phyloP scores from a whole-genome alignment of 2,113 vertebrate species.

The Hippocampus zosterae region DNA sequence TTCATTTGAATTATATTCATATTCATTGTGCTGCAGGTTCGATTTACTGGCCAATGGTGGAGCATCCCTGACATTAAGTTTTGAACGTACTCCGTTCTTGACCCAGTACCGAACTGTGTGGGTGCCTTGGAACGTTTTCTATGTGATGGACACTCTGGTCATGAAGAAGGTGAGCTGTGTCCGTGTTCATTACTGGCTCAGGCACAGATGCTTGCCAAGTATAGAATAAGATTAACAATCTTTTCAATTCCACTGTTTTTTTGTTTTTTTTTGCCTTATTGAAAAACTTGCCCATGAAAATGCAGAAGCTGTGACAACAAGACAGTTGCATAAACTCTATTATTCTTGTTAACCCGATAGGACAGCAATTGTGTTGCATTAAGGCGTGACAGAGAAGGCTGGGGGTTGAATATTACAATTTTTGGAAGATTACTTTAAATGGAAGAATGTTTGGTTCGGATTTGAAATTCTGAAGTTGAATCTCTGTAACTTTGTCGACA shows the following conservation, averaged over 20 bases:
- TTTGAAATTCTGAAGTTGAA: too few species aligned
- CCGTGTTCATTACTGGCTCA: not conserved
- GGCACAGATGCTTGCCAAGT: not conserved
- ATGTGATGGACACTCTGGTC: slow-evolving; percentile 96
- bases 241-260: not conserved
- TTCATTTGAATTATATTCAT: not conserved
- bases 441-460: too few species aligned
- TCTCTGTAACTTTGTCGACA: too few species aligned
- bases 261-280: not conserved
- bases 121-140: slow-evolving; percentile 97
- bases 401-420: too few species aligned
- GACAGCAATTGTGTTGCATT: too few species aligned
- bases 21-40: slow-evolving; percentile 75
- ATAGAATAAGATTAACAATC: not conserved
- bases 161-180: slow-evolving; percentile 82
- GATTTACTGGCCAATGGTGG: slow-evolving; percentile 93
- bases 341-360: too few species aligned
- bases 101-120: slow-evolving; percentile 93
- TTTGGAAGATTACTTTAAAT: too few species aligned
- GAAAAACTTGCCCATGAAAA: not conserved
- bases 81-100: slow-evolving; percentile 91
- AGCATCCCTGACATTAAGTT: slow-evolving; percentile 89
- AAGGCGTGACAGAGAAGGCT: too few species aligned
- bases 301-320: too few species aligned
- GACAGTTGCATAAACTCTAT: too few species aligned